Evolutionary conservation across 2,888 invertebrate genomes (phyloP).

Genomic region (Sthenelais limicola): DNA sequence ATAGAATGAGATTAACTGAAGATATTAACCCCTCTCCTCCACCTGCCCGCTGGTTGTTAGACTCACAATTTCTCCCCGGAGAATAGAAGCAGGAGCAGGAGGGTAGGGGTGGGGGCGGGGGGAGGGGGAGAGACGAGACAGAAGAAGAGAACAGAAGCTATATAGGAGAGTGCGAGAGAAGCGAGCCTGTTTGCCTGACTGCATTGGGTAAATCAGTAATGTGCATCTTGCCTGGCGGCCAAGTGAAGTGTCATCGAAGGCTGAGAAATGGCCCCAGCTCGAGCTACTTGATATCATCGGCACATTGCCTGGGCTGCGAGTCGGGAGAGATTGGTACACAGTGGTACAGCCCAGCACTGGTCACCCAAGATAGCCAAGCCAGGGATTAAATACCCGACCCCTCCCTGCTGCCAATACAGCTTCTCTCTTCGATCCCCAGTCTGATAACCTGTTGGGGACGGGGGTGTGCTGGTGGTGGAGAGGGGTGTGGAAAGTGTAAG

Average conservation of each 20-base stretch:
- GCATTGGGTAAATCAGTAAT: constrained; percentile 28
- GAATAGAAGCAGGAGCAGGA: too few species aligned
- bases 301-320: neutral
- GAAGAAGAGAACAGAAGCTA: neutral
- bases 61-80: too few species aligned
- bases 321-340: constrained; percentile 23
- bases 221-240: constrained; percentile 13
- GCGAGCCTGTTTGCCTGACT: constrained; percentile 1
- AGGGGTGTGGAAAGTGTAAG: too few species aligned
- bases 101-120: neutral
- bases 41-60: too few species aligned
- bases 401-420: neutral
- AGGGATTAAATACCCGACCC: constrained; percentile 10
- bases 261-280: constrained; percentile 16
- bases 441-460: too few species aligned
- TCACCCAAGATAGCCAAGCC: constrained; percentile 10
- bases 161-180: too few species aligned
- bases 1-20: too few species aligned
- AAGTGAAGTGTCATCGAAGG: constrained; percentile 12
- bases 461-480: too few species aligned
- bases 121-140: neutral
- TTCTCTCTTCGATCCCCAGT: neutral
- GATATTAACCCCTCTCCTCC: too few species aligned
- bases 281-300: constrained; percentile 12
- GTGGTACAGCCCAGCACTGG: constrained; percentile 26